Evolutionary conservation across 2,113 vertebrate species (phyloP), one percentile per base, ranked within the genome.

Genomic region (Chunga burmeisteri): DNA sequence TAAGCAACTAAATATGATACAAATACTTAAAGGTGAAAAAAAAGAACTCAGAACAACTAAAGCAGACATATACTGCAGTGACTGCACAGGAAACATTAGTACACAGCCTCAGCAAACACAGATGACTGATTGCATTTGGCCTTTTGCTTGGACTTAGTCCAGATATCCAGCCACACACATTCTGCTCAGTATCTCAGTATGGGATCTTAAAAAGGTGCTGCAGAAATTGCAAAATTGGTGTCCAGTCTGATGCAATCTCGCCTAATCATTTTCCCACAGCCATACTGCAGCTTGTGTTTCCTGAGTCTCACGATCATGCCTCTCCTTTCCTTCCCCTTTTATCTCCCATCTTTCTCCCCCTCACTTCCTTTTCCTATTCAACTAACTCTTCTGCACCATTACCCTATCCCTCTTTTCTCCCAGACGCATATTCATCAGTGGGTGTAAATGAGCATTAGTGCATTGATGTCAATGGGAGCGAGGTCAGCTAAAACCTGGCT

Each of bases 181-280:
- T 96, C 87, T 70, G 50, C 71, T 82, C 91, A 22, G 46, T 94
- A 94, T 97, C 94, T 97, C 67, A 19, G 21, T 21, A 9, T 16
- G 29, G 26, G 50, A 96, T 97, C 96, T 97, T 87, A 16, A 91
- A 95, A 96, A 97, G 91, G 94, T 97, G 93, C 78, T 95, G 78
- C 74, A 96, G 81, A 89, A 94, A 91, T 95, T 94, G 87, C 81
- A 90, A 66, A 94, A 90, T 30, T 66, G 55, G 38, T 91, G 84
- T 93, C 78, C 95, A 95, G 67, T 17, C 71, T 95, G 89, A 93
- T 93, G 89, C 81, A 97, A 95, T 86, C 85, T 91, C 4, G 2
- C 88, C 84, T 96, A 90, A 95, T 87, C n/a, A 46, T 93, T 95
- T 95, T 96, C 93, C 79, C 93, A 95, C 89, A 95, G 91, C 38